phyloP scores from a whole-genome alignment of 2,888 invertebrate genomes.

The Pteria penguin region DNA sequence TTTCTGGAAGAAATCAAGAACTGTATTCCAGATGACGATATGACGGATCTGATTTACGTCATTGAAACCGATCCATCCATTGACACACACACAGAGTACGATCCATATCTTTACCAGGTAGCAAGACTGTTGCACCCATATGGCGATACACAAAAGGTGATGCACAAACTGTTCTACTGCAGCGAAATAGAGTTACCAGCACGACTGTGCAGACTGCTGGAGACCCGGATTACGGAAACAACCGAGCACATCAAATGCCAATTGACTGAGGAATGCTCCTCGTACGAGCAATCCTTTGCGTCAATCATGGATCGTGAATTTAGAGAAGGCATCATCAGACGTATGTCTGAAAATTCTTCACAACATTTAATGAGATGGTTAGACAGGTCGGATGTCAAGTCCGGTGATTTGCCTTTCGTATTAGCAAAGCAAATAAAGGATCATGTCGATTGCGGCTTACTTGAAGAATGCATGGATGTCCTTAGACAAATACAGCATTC shows the following conservation, averaged over 20 bases:
- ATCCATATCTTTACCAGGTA: too few relatives aligned
- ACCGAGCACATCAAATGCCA: background rate
- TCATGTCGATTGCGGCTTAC: too few relatives aligned
- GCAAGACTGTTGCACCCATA: too few relatives aligned
- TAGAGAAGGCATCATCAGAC: background rate
- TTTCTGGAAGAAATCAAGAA: too few relatives aligned
- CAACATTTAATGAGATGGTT: background rate
- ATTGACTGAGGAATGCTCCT: background rate
- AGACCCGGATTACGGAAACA: background rate
- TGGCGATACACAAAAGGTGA: too few relatives aligned
- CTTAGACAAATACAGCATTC: background rate
- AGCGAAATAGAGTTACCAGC: background rate
- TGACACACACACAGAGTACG: too few relatives aligned
- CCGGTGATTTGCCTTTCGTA: background rate
- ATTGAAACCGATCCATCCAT: too few relatives aligned
- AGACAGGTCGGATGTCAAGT: background rate
- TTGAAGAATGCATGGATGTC: background rate
- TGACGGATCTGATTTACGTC: too few relatives aligned
- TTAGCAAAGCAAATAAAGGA: background rate
- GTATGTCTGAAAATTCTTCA: background rate
- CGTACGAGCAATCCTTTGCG: background rate
- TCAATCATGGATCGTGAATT: background rate
- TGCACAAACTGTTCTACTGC: too few relatives aligned
- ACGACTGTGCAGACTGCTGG: background rate
- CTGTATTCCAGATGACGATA: too few relatives aligned